These are phyloP conservation scores for Philotrypesis tridentata DNA, from an alignment of 1,140 invertebrate genomes.

Conservation along the genomic window DNA sequence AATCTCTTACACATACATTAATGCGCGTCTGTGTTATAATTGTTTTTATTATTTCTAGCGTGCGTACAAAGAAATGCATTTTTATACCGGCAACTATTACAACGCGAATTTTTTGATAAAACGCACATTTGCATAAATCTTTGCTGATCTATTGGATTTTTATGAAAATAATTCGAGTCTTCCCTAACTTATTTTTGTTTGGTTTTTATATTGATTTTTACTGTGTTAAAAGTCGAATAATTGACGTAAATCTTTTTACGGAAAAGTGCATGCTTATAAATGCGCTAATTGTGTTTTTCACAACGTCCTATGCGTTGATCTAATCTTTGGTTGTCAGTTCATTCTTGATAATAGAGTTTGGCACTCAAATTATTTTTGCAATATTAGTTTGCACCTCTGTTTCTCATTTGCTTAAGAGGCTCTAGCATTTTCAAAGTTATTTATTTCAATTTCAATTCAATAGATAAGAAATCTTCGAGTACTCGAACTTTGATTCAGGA, in stretches of 20 bases:
- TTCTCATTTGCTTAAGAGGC: constrained; percentile 26
- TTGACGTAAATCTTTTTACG: constrained; percentile 11
- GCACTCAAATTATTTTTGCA: background rate
- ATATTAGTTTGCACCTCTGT: constrained; percentile 1
- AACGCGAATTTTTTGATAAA: constrained; percentile 32
- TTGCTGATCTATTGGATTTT: constrained; percentile 3
- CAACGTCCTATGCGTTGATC: background rate
- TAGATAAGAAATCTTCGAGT: background rate
- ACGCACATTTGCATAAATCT: constrained; percentile 11
- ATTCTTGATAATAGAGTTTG: constrained; percentile 29
- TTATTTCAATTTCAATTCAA: background rate
- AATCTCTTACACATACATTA: background rate
- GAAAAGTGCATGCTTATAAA: constrained; percentile 21
- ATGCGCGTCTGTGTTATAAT: constrained; percentile 11
- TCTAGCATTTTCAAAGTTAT: constrained; percentile 20
- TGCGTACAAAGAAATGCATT: constrained; percentile 58
- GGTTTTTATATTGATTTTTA: constrained; percentile 2
- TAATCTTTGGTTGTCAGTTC: background rate
- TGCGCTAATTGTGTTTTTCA: constrained; percentile 7
- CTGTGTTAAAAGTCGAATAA: background rate
- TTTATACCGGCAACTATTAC: constrained; percentile 43
- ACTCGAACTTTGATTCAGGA: constrained; percentile 28
- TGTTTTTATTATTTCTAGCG: constrained; percentile 47
- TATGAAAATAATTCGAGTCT: constrained; percentile 20
- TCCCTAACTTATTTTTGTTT: background rate